Base-by-base conservation (phyloP, 2,888 invertebrate species). In the Chromoteleia sp. region DNA sequence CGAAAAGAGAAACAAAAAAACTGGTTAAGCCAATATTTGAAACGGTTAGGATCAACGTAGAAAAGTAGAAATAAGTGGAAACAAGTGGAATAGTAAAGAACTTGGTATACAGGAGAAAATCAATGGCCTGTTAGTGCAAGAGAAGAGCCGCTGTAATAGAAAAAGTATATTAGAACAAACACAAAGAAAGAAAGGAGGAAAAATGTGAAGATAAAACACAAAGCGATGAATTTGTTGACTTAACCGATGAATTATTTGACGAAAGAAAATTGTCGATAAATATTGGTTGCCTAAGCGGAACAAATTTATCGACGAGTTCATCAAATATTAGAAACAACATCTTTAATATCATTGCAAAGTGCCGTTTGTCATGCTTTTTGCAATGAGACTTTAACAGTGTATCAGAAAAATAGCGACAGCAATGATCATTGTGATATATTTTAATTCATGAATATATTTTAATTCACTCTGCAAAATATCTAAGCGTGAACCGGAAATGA, bases 401-500 rank as follows among this genome's bases (percentile, higher is more conserved):
- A 25, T 25, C 25, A 6, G 25, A 25, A 25, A 25, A 25, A 6
- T 25, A 6, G 25, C 1, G 33, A 33, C 33, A 8, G 10, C 2
- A 33, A 33, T 8, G 33, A 3, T 33, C 7, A 8, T 6, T 8
- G 8, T 33, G 29, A 25, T 7, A 25, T 25, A 25, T n/a, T 12
- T 50, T 29, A 30, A n/a, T n/a, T n/a, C n/a, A n/a, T n/a, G 14
- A 52, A 52, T 48, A 52, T 43, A 43, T 43, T 43, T 43, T 29
- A 41, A 59, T 43, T 43, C 25, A 15, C 15, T 15, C 5, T 1
- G 29, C 1, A 15, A 43, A n/a, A 59, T 59, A n/a, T 12, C 36
- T 6, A 33, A 14, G 2, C 36, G 19, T 56, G 17, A 56, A 56
- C 56, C 39, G 3, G 12, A 30, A 56, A 56, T 39, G 36, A 56